Evolutionary conservation across 2,797 vertebrate species (phyloP), one percentile per base, ranked within the genome.

Genomic region (Tokudaia tokunoshimensis): DNA sequence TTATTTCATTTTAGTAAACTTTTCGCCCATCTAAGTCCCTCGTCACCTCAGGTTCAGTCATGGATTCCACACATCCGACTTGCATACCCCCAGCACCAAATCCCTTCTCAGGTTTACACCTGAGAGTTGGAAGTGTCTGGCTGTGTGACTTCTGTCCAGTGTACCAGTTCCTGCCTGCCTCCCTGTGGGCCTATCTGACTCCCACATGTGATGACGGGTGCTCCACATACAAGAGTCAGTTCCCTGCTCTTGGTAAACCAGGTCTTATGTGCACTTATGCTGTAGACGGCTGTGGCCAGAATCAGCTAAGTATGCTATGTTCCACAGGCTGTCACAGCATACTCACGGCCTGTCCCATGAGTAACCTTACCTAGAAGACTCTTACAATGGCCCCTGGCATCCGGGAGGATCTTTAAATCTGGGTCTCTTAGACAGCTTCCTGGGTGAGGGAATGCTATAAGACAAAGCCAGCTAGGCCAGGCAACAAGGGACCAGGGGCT

Each of bases 301-400:
- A 8, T 13, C 14, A n/a, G 79, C 29, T 0, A 19, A 2, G 2
- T 0, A 0, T 0, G 3, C 22, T 1, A 2, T 1, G 24, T n/a
- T 24, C 41, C 89, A 37, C 0, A 12, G 15, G 72, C n/a, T 2
- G 8, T 50, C 4, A 31, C 8, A 22, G 84, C 1, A 9, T 1
- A 5, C 24, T 24, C 29, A 1, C 0, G 0, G 57, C 80, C 79
- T 31, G 50, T 94, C 61, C 52, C 70, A 24, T 5, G 79, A 83
- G 37, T 37, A 1, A 4, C 79, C 0, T 3, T 26, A 70, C 59
- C 84, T 17, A 55, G 37, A 61, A 63, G 67, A 74, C 22, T 22
- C 1, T 3, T 70, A 79, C n/a, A 10, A 0, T 6, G 7, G 78
- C 83, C 72, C 63, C 34, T 0, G 0, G 37, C 29, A 50, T 44